Evolutionary conservation across 1,140 invertebrate species (phyloP).

Genomic region (Lasioglossum albipes): DNA sequence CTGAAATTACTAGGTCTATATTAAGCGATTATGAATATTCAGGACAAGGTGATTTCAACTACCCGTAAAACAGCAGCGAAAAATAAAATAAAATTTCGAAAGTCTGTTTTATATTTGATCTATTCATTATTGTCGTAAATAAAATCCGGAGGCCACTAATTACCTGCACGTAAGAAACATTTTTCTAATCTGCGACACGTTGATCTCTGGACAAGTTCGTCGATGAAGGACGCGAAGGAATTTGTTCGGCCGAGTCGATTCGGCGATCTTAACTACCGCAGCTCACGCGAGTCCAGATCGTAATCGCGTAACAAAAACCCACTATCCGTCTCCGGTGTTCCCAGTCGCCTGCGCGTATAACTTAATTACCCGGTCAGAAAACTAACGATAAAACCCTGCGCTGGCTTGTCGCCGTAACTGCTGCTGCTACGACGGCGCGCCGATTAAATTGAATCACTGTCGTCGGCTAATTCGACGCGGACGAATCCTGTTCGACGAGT

Average conservation of each 20-base stretch:
- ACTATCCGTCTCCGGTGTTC: not conserved
- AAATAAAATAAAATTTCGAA: too few relatives aligned
- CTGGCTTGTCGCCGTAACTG: not conserved
- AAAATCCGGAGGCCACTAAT: too few relatives aligned
- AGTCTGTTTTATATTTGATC: too few relatives aligned
- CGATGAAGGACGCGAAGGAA: not conserved
- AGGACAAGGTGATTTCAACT: too few relatives aligned
- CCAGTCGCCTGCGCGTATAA: slow-evolving; percentile 9
- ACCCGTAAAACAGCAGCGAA: too few relatives aligned
- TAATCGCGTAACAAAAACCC: slow-evolving; percentile 32
- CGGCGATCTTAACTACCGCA: slow-evolving; percentile 4
- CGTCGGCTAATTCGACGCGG: slow-evolving; percentile 21
- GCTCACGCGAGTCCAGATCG: slow-evolving; percentile 1
- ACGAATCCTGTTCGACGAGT: slow-evolving; percentile 23
- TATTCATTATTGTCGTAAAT: too few relatives aligned
- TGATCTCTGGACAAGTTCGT: not conserved
- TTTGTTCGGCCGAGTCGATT: not conserved
- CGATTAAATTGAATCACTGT: slow-evolving; percentile 40
- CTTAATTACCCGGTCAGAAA: slow-evolving; percentile 31
- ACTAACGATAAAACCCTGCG: slow-evolving; percentile 14
- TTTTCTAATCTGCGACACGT: too few relatives aligned
- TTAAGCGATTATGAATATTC: too few relatives aligned
- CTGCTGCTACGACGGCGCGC: not conserved
- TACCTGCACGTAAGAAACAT: too few relatives aligned
- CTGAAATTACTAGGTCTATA: too few relatives aligned